Base-by-base conservation (phyloP, 2,797 vertebrate species). In the Mionectes olivaceus region DNA sequence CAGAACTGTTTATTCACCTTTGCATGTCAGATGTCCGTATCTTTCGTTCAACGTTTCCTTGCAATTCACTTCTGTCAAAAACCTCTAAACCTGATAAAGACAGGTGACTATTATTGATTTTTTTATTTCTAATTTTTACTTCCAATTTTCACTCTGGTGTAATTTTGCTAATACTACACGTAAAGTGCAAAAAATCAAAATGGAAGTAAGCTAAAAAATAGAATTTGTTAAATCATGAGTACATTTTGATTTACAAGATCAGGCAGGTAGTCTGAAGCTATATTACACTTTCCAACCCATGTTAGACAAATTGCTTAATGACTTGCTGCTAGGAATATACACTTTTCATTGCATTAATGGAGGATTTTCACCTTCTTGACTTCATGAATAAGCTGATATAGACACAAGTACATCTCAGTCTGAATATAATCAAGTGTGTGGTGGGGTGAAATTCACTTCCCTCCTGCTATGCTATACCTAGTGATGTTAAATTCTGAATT, bases 291-390 rank as follows among this genome's bases (percentile, higher is more conserved):
- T 89, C 25, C 30, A 81, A 39, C 12, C 75, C 71, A 21, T 41
- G 57, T 57, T 33, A 91, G 57, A 61, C 30, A 80, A 83, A 85
- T 30, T 93, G 15, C 32, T 81, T 90, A 84, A 83, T 43, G 15
- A 74, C 18, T 77, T 71, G 11, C 12, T 90, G 89, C 71, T 87
- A 83, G 53, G 53, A 90, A 65, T 75, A 47, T 32, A 89, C 16
- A 77, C 17, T 41, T 71, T 83, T 78, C 88, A 35, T 79, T 87
- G 13, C 41, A 50, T 53, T 71, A 69, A 52, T 83, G 21, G 39
- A 91, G n/a, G 28, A 75, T 75, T 95, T 95, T 92, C 79, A 89
- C 87, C 76, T 93, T 80, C 55, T 83, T 86, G 65, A 81, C 73
- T 91, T 92, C 2, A 3, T n/a, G 43, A 88, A 80, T 59, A 81